Evolutionary conservation across 2,797 vertebrate genomes (phyloP).

Genomic region (Lithobates sylvaticus): DNA sequence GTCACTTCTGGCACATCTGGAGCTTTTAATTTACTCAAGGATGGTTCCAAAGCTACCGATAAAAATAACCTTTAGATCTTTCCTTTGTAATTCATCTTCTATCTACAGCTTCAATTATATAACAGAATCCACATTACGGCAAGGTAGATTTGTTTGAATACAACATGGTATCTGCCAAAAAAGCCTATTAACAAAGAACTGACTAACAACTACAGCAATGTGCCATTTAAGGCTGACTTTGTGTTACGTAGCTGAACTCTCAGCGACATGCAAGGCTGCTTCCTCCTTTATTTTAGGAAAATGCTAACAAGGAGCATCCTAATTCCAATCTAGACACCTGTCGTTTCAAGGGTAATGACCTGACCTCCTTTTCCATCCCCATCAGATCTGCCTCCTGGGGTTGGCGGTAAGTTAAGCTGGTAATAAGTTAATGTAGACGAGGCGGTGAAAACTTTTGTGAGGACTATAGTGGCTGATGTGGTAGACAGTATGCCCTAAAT

Average conservation of each 20-base stretch:
- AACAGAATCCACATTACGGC: neutral
- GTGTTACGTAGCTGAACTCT: neutral
- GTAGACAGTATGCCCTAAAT: conserved; percentile 56
- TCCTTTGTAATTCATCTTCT: too few relatives aligned
- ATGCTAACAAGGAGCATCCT: conserved; percentile 24
- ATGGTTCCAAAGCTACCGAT: too few relatives aligned
- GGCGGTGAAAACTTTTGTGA: conserved; percentile 46
- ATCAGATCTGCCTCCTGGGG: conserved; percentile 39
- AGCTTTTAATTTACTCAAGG: too few relatives aligned
- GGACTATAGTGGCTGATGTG: conserved; percentile 57
- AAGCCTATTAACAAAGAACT: too few relatives aligned
- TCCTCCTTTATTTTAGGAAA: neutral
- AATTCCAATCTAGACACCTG: conserved; percentile 20
- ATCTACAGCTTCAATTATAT: too few relatives aligned
- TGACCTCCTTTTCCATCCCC: conserved; percentile 48
- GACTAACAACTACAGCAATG: neutral
- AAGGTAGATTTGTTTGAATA: neutral
- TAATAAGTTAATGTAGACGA: conserved; percentile 11
- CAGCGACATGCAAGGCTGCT: conserved; percentile 7
- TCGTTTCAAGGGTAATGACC: conserved; percentile 29
- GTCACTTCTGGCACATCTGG: too few relatives aligned
- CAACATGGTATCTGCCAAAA: too few relatives aligned
- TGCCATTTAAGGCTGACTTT: neutral
- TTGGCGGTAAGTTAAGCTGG: conserved; percentile 10
- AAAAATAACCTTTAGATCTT: too few relatives aligned